Evolutionary conservation across 2,797 vertebrate species (phyloP), one percentile per base, ranked within the genome.

Genomic region (Petrocephalus sullivani): DNA sequence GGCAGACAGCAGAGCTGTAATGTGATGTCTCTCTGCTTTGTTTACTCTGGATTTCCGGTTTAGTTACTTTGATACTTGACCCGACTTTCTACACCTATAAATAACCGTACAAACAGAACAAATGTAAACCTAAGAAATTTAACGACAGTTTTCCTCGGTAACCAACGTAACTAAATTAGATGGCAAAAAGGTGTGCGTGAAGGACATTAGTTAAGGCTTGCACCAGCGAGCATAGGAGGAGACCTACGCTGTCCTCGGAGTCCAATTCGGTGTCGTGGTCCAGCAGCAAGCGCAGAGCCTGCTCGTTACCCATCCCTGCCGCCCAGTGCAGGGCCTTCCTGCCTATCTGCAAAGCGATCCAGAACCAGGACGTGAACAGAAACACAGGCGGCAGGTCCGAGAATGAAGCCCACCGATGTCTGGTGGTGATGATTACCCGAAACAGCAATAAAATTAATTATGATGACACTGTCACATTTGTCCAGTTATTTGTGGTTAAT

Each of bases 321-420:
- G 98, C 97, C 98, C 97, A 97, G 93, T 98, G 98, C 91, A 98
- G 92, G 2, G 97, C 97, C 88, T 95, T 97, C 87, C 97, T 95
- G 23, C 95, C 96, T 46, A 91, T 88, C 97, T 98, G 95, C 28
- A 92, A 54, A 37, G n/a, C n/a, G 53, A 85, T 28, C 19, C n/a
- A 85, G 10, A 85, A 51, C 53, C 41, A 81, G 75, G 49, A 54
- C 4, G 51, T 84, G 81, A 84, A 21, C n/a, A 21, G 21, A 84
- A 84, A 21, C 54, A 21, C 10, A 23, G 4, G 51, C 12, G 53
- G 51, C 3, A 84, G 41, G 46, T 51, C 81, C 21, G 4, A 23
- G 51, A 84, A 84, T 23, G 41, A 84, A 81, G 16, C 33, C 16
- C 28, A 19, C 46, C 19, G 14, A 6, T 9, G 41, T 81, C 16